Base-by-base conservation (phyloP, 1,140 invertebrate genomes). In the Bombus difficillimus region DNA sequence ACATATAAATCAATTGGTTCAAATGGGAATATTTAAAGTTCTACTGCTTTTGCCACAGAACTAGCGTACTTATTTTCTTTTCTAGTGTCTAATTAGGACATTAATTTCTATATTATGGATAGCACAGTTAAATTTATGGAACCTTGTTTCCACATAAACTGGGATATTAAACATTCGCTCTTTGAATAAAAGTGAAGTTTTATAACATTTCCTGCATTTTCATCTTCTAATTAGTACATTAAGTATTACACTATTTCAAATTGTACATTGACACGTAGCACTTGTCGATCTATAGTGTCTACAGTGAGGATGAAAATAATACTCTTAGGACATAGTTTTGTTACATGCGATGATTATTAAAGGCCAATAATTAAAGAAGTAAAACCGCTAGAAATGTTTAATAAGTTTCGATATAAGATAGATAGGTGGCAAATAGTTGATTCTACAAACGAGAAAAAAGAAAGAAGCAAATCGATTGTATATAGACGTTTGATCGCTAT, bases 401-500 rank as follows among this genome's bases (percentile, higher is more conserved):
- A 22, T 34, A 37, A 68, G 66, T 2, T 37, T 22, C 32, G 10
- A 66, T 64, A 4, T 25, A 59, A 59, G 22, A 59, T 28, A 59
- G 25, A 69, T 37, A 10, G 34, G 1, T 22, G 18, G 10, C 0
- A 71, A 39, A 28, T 22, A 71, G 25, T 1, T 9, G 25, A 71
- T 3, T 1, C 4, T 25, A 28, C 4, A 2, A 73, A 73, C 39
- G 39, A 37, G 71, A 10, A 75, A 37, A 41, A 22, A 37, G 15
- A 68, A 28, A 25, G 25, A 41, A 37, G 6, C 25, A 25, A 28
- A n/a, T 15, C 18, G 9, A 5, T 22, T 10, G 22, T 37, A 37
- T 34, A 78, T 59, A 59, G 66, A 47, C 53, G 32, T 25, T 78
- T 53, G 82, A 78, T n/a, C 66, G 66, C 59, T 39, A 18, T 73